Base-by-base conservation (phyloP, 2,888 invertebrate genomes). In the Melinopterus prodromus region DNA sequence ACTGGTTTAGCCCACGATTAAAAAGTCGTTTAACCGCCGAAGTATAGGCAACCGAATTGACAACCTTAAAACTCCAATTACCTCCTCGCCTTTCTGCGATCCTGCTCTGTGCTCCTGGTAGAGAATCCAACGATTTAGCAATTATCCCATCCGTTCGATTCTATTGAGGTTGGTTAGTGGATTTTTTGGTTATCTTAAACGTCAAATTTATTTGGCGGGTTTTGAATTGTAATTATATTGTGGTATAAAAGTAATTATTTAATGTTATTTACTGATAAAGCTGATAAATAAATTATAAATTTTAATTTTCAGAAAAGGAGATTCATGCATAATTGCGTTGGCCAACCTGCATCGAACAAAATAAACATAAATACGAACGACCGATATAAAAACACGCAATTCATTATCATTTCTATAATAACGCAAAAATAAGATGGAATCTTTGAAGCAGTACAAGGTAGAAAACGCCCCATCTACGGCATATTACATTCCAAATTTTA, bases 401-500 rank as follows among this genome's bases (percentile, higher is more conserved):
- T 76, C n/a, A 76, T 38, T 76, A 14, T 16, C 26, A 76, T 36
- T 76, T 35, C 14, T 16, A 53, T 35, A 76, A 74, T 26, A 53
- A 53, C 5, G 5, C 53, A 53, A 9, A 76, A 76, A 15, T 16
- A 26, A 70, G 14, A 78, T 78, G 74, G 75, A 78, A 12, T 16
- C 15, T 37, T 81, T 84, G 80, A 80, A 80, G 70, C 82, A 80
- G 53, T 83, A 85, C 82, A 82, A 84, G 84, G 83, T 89, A 75
- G 81, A 83, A 80, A 79, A 93, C 92, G 90, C 91, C 70, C 93
- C 94, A 69, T 88, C 91, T n/a, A 91, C 91, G 70, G 92, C 94
- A 2, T 94, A 92, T 88, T 99, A 98, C 89, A 92, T 98, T 89
- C 95, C 97, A 14, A 94, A 98, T 85, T 99, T 97, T 88, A 94